Evolutionary conservation across 2,888 invertebrate genomes (phyloP).

Genomic region (Neoscelio sp.): DNA sequence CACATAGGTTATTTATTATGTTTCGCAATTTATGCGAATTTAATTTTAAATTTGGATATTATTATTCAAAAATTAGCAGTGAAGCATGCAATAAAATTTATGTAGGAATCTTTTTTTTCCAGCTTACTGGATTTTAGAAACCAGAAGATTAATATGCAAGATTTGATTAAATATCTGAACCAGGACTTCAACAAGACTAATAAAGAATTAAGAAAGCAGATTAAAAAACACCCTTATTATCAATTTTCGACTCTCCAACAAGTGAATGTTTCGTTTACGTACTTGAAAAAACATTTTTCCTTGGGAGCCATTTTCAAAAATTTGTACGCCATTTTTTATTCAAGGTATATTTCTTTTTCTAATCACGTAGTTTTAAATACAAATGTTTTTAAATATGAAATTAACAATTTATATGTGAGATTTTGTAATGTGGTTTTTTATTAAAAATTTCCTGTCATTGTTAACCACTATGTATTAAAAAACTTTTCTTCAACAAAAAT

Average conservation of each 20-base stretch:
- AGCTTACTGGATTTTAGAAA: constrained; percentile 40
- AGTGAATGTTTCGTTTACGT: constrained; percentile 86
- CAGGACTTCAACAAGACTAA: constrained; percentile 61
- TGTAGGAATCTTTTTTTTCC: too few relatives aligned
- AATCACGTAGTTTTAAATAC: too few relatives aligned
- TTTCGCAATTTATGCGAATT: too few relatives aligned
- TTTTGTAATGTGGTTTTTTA: background rate
- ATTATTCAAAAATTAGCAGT: too few relatives aligned
- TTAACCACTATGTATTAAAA: background rate
- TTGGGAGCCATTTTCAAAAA: constrained; percentile 85
- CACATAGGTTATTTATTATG: too few relatives aligned
- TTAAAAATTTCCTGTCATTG: background rate
- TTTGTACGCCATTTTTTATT: constrained; percentile 88
- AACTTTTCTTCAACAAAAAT: too few relatives aligned
- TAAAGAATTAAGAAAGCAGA: constrained; percentile 71
- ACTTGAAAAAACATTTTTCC: constrained; percentile 84
- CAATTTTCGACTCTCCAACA: constrained; percentile 86
- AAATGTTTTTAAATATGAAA: too few relatives aligned
- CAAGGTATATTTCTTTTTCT: constrained; percentile 75
- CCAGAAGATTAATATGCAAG: background rate
- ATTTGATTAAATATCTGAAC: constrained; percentile 61
- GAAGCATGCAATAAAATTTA: too few relatives aligned
- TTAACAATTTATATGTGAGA: constrained; percentile 74
- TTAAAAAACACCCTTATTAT: constrained; percentile 87
- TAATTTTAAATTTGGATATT: too few relatives aligned